These are phyloP conservation scores for Babylonia areolata DNA, from an alignment of 1,140 invertebrate species.

Conservation along the genomic window DNA sequence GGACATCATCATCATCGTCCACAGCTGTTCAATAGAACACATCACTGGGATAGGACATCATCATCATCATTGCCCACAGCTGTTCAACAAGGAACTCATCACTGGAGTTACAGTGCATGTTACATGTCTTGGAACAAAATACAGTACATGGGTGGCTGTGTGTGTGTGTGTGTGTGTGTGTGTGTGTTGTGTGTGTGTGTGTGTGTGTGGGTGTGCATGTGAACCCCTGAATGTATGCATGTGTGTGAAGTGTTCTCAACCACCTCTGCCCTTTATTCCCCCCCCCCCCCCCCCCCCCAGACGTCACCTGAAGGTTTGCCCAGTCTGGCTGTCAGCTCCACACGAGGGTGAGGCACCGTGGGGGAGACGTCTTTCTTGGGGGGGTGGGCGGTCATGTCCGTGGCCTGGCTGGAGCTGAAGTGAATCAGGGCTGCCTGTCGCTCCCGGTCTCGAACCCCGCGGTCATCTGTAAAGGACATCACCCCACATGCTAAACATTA, in stretches of 20 bases:
- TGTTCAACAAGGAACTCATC: too few relatives aligned
- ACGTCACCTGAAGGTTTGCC: conserved; percentile 56
- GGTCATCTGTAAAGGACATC: too few relatives aligned
- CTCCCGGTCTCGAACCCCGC: conserved; percentile 73
- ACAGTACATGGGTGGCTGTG: neutral
- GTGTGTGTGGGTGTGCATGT: neutral
- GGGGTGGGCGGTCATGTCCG: conserved; percentile 64
- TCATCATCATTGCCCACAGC: too few relatives aligned
- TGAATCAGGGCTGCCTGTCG: conserved; percentile 73
- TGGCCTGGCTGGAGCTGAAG: conserved; percentile 71
- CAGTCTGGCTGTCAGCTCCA: conserved; percentile 62
- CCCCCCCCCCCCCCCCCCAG: too few relatives aligned
- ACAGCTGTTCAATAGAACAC: too few relatives aligned
- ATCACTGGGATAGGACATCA: too few relatives aligned
- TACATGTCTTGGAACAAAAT: too few relatives aligned
- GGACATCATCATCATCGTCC: too few relatives aligned
- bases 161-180: neutral
- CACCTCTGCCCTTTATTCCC: too few relatives aligned
- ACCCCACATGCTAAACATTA: too few relatives aligned
- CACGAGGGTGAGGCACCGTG: conserved; percentile 60
- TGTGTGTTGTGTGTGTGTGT: conserved; percentile 1
- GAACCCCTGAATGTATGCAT: neutral
- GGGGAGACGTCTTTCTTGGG: conserved; percentile 42
- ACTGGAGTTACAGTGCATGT: too few relatives aligned
- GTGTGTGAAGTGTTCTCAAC: neutral